A percentile compares a stretch with the other conserved stretches of the same genome.
Evolutionary conservation across 2,113 vertebrate genomes (phyloP).

Genomic region (Limanda limanda): DNA sequence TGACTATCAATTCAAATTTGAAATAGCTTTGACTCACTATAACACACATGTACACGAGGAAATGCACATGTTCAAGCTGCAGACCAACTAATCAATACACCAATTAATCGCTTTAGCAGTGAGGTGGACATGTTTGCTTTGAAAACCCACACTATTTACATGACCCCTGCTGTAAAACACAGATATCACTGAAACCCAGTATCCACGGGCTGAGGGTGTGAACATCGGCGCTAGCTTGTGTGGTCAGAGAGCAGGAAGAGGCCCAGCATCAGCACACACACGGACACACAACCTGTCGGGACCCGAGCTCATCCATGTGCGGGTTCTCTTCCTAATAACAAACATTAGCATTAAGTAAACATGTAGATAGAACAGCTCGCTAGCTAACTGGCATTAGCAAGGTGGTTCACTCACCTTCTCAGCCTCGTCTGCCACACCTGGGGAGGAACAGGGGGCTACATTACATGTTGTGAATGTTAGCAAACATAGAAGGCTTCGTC

Average conservation of each 20-base stretch:
- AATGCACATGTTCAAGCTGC: no score
- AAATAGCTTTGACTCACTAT: no score
- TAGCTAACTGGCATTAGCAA: constrained; percentile 43
- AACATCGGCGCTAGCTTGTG: neutral
- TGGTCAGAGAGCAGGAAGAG: neutral
- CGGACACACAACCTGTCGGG: neutral
- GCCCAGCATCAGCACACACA: constrained; percentile 19
- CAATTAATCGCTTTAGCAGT: no score
- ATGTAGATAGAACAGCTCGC: neutral
- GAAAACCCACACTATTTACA: no score
- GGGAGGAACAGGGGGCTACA: neutral
- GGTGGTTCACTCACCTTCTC: constrained; percentile 56
- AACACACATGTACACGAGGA: no score
- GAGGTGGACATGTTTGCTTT: no score
- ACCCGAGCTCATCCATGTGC: neutral
- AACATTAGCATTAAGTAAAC: no score
- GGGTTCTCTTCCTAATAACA: accelerated
- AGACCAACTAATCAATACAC: no score
- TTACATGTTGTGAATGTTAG: constrained; percentile 2
- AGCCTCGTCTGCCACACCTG: constrained; percentile 48
- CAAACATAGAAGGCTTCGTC: neutral
- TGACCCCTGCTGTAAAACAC: no score
- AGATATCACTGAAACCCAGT: no score
- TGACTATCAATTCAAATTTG: no score
- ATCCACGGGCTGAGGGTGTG: no score